Evolutionary conservation across 2,797 vertebrate species (phyloP).

Genomic region (Pantherophis vulpinus): DNA sequence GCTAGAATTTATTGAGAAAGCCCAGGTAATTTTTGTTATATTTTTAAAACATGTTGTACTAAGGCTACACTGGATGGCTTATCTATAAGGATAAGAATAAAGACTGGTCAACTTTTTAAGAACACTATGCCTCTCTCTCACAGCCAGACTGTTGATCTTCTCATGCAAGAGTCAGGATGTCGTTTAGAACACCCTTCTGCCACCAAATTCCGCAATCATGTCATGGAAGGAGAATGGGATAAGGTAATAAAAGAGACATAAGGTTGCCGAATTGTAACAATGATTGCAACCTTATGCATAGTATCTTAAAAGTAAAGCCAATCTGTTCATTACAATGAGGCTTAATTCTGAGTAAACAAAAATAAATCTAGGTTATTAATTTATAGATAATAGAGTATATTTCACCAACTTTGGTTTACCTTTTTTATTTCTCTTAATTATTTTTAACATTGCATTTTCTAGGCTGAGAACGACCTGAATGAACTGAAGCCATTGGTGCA

Average conservation of each 20-base stretch:
- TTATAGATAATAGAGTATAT: conserved; percentile 56
- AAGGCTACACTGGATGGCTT: conserved; percentile 58
- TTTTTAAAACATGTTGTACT: conserved; percentile 46
- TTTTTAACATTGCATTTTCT: conserved; percentile 74
- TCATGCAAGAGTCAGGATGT: conserved; percentile 99
- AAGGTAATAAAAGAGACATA: conserved; percentile 86
- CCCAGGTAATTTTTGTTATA: neutral
- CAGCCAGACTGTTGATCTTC: conserved; percentile 99
- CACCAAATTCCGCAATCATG: conserved; percentile 99
- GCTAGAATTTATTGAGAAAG: neutral
- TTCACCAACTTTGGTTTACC: conserved; percentile 64
- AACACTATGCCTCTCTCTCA: conserved; percentile 80
- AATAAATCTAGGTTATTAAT: conserved; percentile 43
- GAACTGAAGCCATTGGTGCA: conserved; percentile 99
- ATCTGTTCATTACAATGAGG: neutral
- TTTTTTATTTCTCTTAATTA: conserved; percentile 65
- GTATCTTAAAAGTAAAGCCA: neutral
- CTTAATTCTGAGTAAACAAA: conserved; percentile 10
- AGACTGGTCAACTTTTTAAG: conserved; percentile 69
- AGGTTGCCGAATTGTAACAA: conserved; percentile 66
- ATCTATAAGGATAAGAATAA: conserved; percentile 68
- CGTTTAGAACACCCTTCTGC: conserved; percentile 98
- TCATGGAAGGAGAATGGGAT: conserved; percentile 99
- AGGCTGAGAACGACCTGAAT: conserved; percentile 99
- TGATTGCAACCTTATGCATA: neutral